These are phyloP conservation scores for Stegodyphus dumicola DNA, from an alignment of 1,140 invertebrate species.

Conservation along the genomic window DNA sequence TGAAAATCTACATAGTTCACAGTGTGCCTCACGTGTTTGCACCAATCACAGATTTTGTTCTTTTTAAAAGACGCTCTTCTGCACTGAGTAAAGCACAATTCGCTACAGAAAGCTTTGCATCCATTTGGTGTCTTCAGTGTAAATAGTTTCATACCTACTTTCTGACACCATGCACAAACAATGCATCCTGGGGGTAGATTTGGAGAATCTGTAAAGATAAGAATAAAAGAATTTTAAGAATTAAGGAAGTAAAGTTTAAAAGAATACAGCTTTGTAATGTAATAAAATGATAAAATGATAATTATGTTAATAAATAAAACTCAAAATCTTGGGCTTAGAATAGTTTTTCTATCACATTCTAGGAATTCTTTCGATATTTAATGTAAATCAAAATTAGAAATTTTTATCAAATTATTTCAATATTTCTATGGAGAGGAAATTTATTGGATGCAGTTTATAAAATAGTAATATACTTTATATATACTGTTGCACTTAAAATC, in stretches of 20 bases:
- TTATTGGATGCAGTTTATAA: too few relatives aligned
- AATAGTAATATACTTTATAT: too few relatives aligned
- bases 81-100: conserved; percentile 89
- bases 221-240: background rate
- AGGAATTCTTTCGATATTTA: background rate
- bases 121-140: conserved; percentile 66
- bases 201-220: conserved; percentile 53
- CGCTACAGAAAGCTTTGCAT: conserved; percentile 80
- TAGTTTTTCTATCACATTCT: background rate
- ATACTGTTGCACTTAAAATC: too few relatives aligned
- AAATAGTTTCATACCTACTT: conserved; percentile 69
- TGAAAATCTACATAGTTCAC: conserved; percentile 91
- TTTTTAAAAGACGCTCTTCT: conserved; percentile 88
- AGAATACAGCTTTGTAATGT: too few relatives aligned
- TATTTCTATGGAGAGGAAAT: too few relatives aligned
- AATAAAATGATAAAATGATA: background rate
- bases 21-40: conserved; percentile 86
- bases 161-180: conserved; percentile 72
- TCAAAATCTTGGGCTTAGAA: background rate
- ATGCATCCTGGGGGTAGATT: conserved; percentile 64
- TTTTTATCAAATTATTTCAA: too few relatives aligned
- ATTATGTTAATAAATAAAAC: background rate
- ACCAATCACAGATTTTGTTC: conserved; percentile 94
- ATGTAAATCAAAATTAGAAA: too few relatives aligned
- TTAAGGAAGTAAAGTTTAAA: too few relatives aligned